These are phyloP conservation scores for Podarcis cretensis DNA, from an alignment of 2,113 vertebrate genomes.

Conservation along the genomic window DNA sequence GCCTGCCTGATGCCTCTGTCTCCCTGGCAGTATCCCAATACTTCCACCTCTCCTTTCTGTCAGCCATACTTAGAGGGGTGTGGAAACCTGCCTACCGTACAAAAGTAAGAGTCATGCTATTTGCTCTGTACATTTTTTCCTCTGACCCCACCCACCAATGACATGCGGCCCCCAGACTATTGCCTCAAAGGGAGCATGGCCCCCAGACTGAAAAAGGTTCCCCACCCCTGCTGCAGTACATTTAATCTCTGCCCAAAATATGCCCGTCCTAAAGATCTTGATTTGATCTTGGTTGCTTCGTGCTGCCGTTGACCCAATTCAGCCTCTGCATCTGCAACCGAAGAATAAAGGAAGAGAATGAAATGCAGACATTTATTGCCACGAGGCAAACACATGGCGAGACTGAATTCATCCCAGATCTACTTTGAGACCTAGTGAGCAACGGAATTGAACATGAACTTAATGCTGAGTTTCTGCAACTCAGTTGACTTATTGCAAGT, in stretches of 20 bases:
- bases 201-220: neutral
- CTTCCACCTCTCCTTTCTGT: too few species aligned
- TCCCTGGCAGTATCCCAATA: too few species aligned
- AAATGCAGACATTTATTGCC: slow-evolving; percentile 18
- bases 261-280: neutral
- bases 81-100: too few species aligned
- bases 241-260: neutral
- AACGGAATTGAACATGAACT: neutral
- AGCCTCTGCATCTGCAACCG: neutral
- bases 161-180: too few species aligned
- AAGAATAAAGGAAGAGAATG: neutral
- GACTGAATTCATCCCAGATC: slow-evolving; percentile 11
- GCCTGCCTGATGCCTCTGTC: too few species aligned
- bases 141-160: too few species aligned
- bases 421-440: neutral
- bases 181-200: too few species aligned
- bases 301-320: neutral
- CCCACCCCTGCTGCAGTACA: neutral
- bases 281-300: slow-evolving; percentile 1
- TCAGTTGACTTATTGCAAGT: neutral
- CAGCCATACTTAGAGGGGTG: too few species aligned
- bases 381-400: slow-evolving; percentile 24
- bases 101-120: too few species aligned
- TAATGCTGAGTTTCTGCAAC: neutral
- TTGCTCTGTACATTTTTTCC: too few species aligned